phyloP scores from a whole-genome alignment of 30 jellyfish, hydroid and myxozoan genomes.

The Aurelia coerulea region DNA sequence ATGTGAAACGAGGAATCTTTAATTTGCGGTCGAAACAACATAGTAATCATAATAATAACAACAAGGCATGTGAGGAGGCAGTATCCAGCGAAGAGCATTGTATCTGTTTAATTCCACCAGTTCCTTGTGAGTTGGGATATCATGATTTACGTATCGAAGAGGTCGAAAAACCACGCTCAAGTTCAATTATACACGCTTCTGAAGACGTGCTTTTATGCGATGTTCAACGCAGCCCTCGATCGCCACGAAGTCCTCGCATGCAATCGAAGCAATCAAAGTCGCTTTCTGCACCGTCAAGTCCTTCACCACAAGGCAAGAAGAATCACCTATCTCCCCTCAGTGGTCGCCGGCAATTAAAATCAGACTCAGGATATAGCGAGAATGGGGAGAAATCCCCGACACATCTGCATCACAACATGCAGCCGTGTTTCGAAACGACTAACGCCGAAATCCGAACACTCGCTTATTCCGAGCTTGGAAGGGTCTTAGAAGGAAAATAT shows the following conservation, averaged over 20 bases:
- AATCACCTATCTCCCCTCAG: constrained; percentile 22
- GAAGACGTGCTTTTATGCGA: constrained; percentile 53
- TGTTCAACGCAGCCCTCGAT: constrained; percentile 41
- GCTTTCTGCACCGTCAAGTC: constrained; percentile 52
- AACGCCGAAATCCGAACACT: constrained; percentile 38
- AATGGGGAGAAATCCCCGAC: constrained; percentile 58
- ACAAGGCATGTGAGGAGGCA: background rate
- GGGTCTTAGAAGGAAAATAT: constrained; percentile 57
- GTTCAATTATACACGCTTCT: constrained; percentile 55
- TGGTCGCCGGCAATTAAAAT: constrained; percentile 10
- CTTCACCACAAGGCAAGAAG: constrained; percentile 9
- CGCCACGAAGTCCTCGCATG: constrained; percentile 56
- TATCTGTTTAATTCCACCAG: constrained; percentile 56
- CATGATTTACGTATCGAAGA: constrained; percentile 61
- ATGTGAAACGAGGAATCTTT: constrained; percentile 59
- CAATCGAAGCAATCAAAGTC: constrained; percentile 1
- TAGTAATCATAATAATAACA: background rate
- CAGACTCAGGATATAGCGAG: constrained; percentile 40
- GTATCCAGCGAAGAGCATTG: constrained; percentile 13
- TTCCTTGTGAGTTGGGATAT: constrained; percentile 58
- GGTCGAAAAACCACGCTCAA: constrained; percentile 63
- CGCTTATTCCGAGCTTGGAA: constrained; percentile 44
- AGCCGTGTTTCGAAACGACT: constrained; percentile 9
- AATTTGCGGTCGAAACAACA: constrained; percentile 56
- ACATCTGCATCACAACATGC: constrained; percentile 9